Conservation (phyloP, 2,888 invertebrate species). For the Drosophila hamatofila region DNA sequence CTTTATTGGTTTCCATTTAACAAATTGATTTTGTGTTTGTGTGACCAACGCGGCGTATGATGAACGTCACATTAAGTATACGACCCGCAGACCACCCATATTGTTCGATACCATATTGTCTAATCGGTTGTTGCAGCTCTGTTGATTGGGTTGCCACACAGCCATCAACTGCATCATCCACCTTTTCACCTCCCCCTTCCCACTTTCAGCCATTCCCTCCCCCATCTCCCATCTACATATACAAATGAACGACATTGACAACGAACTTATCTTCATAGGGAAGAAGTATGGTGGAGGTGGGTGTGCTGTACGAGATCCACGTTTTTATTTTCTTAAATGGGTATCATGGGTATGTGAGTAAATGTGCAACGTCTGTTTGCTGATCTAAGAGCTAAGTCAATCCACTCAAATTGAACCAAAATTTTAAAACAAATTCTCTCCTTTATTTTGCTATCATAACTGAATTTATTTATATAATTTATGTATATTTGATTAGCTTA, state of each 20-base stretch:
- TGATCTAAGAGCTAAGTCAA: not conserved
- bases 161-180: constrained; percentile 18
- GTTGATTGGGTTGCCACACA: constrained; percentile 39
- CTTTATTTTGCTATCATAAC: not conserved
- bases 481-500: not conserved
- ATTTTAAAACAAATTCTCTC: not conserved
- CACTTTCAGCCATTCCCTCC: not conserved
- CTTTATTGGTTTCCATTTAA: constrained; percentile 10
- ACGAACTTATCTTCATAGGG: constrained; percentile 54
- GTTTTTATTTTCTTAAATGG: not conserved
- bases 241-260: constrained; percentile 67
- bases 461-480: not conserved
- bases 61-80: constrained; percentile 24
- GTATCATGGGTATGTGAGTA: not conserved
- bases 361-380: not conserved
- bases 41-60: constrained; percentile 4
- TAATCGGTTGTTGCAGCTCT: constrained; percentile 21
- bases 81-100: constrained; percentile 3
- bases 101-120: not conserved
- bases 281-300: not conserved
- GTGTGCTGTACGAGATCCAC: not conserved
- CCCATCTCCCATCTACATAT: not conserved
- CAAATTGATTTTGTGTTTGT: constrained; percentile 24
- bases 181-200: not conserved
- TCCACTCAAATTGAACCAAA: not conserved